Evolutionary conservation across 2,888 invertebrate species (phyloP).

Genomic region (Polylopha cassiicola): DNA sequence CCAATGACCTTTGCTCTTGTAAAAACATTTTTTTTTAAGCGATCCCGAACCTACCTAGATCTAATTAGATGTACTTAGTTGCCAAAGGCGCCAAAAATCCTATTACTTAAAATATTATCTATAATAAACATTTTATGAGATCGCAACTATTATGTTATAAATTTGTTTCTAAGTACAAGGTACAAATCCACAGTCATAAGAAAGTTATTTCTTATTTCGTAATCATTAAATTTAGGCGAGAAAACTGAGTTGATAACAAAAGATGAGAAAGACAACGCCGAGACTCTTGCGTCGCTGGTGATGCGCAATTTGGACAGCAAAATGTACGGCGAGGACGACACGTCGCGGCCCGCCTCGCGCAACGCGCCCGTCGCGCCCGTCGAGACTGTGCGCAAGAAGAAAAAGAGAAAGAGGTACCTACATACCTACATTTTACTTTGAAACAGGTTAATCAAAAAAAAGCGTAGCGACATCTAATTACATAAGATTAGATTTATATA

Average conservation of each 20-base stretch:
- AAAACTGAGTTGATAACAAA: slow-evolving; percentile 49
- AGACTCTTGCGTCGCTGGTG: slow-evolving; percentile 49
- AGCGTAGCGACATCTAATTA: not conserved
- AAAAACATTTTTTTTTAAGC: too few species aligned
- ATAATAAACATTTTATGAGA: too few species aligned
- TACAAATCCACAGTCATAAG: not conserved
- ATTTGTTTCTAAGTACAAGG: too few species aligned
- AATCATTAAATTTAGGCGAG: slow-evolving; percentile 34
- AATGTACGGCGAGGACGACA: slow-evolving; percentile 65
- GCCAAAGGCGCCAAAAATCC: too few species aligned
- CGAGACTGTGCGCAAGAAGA: slow-evolving; percentile 59
- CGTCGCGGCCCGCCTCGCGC: slow-evolving; percentile 65
- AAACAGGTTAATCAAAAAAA: not conserved
- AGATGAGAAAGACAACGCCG: slow-evolving; percentile 57
- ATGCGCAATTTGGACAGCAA: slow-evolving; percentile 59
- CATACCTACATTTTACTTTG: not conserved
- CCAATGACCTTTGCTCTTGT: too few species aligned
- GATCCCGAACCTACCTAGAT: too few species aligned
- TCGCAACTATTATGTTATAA: too few species aligned
- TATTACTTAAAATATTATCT: too few species aligned
- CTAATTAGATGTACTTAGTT: too few species aligned
- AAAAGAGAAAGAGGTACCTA: slow-evolving; percentile 61
- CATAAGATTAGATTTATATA: too few species aligned
- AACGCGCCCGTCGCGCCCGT: slow-evolving; percentile 55
- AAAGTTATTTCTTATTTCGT: not conserved